phyloP scores from a whole-genome alignment of 2,888 invertebrate species.

The Erebia ligea region DNA sequence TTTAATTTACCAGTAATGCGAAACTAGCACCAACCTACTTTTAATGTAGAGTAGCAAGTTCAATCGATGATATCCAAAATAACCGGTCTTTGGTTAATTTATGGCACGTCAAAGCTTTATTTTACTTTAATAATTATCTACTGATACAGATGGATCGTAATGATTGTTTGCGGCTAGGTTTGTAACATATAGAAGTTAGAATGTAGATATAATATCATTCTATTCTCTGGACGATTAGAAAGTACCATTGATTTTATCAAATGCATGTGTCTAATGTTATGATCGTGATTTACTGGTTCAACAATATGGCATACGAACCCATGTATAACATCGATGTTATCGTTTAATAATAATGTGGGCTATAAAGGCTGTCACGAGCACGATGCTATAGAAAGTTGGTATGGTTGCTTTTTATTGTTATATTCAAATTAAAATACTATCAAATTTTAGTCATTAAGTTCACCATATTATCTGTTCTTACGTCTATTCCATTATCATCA shows the following conservation, averaged over 20 bases:
- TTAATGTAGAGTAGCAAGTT: background rate
- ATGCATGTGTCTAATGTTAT: constrained; percentile 45
- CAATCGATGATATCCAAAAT: background rate
- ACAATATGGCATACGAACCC: constrained; percentile 50
- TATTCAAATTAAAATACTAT: constrained; percentile 7
- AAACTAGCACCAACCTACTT: background rate
- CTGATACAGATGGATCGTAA: background rate
- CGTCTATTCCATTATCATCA: background rate
- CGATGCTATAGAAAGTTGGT: constrained; percentile 59
- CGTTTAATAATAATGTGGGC: constrained; percentile 56
- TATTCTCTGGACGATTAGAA: constrained; percentile 63
- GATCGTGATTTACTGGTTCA: constrained; percentile 50
- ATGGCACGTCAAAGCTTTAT: background rate
- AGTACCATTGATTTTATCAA: constrained; percentile 60
- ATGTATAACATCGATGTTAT: constrained; percentile 58
- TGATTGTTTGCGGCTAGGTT: background rate
- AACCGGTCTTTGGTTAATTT: background rate
- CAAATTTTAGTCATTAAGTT: constrained; percentile 6
- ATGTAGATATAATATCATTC: background rate
- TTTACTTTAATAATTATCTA: background rate
- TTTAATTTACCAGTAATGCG: too few species aligned
- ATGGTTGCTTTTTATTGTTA: background rate
- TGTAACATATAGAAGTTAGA: background rate
- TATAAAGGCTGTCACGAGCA: constrained; percentile 50
- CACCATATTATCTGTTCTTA: background rate